Conservation (phyloP, 30 jellyfish, hydroid and myxozoan genomes). For the Hydractinia echinata region DNA sequence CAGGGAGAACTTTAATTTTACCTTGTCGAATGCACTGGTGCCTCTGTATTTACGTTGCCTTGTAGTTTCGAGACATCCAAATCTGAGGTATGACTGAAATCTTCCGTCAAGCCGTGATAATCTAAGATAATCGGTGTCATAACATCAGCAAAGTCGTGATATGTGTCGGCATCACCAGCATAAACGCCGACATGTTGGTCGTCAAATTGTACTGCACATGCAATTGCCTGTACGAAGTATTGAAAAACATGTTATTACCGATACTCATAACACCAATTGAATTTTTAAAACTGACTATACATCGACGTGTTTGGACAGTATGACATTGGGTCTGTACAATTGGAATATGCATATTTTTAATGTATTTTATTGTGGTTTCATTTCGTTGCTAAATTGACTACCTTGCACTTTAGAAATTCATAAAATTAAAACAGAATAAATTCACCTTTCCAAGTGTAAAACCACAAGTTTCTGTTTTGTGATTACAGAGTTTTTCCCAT, state of each 20-base stretch:
- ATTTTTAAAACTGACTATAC: no score
- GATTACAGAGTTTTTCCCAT: conserved; percentile 11
- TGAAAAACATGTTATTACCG: not conserved
- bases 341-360: no score
- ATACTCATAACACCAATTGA: not conserved
- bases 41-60: conserved; percentile 6
- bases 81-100: not conserved
- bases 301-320: no score
- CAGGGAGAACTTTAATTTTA: not conserved
- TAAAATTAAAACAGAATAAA: not conserved
- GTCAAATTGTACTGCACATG: conserved; percentile 9
- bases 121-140: conserved; percentile 6
- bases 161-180: conserved; percentile 33
- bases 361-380: no score
- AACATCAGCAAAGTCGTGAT: conserved; percentile 26
- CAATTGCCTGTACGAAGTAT: not conserved
- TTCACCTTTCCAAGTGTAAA: not conserved
- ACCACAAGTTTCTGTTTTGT: not conserved
- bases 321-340: no score
- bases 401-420: no score
- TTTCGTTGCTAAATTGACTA: no score
- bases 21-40: conserved; percentile 17
- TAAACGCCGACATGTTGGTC: conserved; percentile 23
- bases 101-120: not conserved
- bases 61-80: not conserved